These are phyloP conservation scores for Tuberolachnus salignus DNA, from an alignment of 2,888 invertebrate genomes.

Conservation along the genomic window DNA sequence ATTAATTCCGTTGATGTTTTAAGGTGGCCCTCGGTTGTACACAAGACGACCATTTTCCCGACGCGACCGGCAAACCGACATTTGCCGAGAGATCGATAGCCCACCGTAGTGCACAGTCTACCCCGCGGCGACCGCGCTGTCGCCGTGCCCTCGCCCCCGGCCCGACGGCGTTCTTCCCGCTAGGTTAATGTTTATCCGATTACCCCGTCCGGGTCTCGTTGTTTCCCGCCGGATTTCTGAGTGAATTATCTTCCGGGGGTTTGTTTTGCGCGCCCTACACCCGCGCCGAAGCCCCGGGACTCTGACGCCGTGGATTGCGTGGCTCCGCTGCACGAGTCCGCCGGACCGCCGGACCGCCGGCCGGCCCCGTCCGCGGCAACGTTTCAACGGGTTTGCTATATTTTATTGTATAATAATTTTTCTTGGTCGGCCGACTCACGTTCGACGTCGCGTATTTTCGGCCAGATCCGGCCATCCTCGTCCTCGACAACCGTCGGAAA, in stretches of 20 bases:
- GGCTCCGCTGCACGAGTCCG: conserved; percentile 17
- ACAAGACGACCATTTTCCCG: conserved; percentile 39
- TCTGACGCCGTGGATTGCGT: not conserved
- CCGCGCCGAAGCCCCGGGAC: conserved; percentile 21
- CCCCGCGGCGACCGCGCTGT: too few species aligned
- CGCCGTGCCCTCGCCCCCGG: not conserved
- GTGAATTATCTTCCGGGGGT: conserved; percentile 56
- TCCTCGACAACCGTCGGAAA: too few species aligned
- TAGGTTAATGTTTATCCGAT: conserved; percentile 57
- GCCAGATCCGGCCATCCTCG: too few species aligned
- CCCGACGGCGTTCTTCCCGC: conserved; percentile 4
- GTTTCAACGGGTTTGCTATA: too few species aligned
- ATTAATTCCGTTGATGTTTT: conserved; percentile 50
- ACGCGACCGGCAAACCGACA: conserved; percentile 41
- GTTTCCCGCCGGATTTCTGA: conserved; percentile 55
- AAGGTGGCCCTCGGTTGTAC: conserved; percentile 46
- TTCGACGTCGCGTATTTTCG: too few species aligned
- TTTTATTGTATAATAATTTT: too few species aligned
- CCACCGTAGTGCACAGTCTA: too few species aligned
- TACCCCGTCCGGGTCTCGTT: conserved; percentile 54
- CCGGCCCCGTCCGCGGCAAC: not conserved
- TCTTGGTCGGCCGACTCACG: too few species aligned
- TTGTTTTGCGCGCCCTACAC: conserved; percentile 39
- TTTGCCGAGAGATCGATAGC: conserved; percentile 49
- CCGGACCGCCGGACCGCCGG: not conserved